Conservation (phyloP, 2,888 invertebrate species). For the Aricia artaxerxes region DNA sequence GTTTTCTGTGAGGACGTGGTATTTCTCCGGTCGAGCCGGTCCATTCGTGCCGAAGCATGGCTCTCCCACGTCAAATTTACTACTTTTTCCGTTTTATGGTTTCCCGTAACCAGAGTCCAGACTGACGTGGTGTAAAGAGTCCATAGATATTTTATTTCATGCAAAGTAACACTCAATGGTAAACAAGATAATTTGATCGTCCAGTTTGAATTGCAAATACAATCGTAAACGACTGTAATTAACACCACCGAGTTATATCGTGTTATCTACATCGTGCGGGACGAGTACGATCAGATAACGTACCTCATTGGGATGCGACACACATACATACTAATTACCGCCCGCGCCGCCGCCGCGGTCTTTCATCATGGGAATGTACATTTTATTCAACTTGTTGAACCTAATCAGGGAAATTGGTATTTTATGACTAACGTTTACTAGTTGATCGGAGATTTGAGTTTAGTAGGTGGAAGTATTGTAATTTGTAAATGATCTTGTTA, state of each 20-base stretch:
- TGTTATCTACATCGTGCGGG: neutral
- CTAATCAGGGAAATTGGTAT: neutral
- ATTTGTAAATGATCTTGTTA: no score
- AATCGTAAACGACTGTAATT: neutral
- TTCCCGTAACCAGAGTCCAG: no score
- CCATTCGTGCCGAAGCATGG: no score
- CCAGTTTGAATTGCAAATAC: neutral
- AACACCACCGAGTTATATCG: neutral
- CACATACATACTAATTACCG: neutral
- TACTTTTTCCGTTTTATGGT: no score
- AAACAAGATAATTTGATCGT: no score
- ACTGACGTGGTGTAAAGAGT: no score
- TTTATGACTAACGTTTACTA: neutral
- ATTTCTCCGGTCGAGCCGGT: no score
- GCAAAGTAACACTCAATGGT: no score
- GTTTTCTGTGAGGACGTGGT: no score
- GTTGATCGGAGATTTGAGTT: neutral
- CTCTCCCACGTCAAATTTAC: no score
- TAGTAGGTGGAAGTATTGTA: no score
- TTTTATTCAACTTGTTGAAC: slow-evolving; percentile 13
- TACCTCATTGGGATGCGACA: neutral
- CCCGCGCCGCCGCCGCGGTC: neutral
- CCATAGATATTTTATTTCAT: no score
- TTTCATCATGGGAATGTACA: neutral
- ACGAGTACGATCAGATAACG: neutral